Base-by-base conservation (phyloP, 2,888 invertebrate genomes). In the Mythimna loreyi region DNA sequence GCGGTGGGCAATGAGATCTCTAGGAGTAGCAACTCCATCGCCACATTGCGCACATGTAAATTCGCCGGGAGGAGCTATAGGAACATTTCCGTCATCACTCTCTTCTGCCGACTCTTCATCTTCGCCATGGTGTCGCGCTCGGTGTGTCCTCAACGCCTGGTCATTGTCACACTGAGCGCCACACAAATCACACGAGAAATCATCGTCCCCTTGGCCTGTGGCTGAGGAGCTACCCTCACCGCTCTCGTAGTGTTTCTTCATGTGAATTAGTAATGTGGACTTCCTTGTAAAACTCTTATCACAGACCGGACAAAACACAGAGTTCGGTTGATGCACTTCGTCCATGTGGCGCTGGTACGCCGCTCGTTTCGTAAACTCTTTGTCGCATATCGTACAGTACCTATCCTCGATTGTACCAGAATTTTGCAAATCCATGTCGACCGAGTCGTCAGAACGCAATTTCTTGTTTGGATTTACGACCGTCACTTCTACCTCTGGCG, bases 251-350 rank as follows among this genome's bases (percentile, higher is more conserved):
- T 97, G 97, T 78, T 96, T 94, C 83, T 96, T 96, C 90, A 97
- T 96, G 84, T 97, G 97, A 56, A 96, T 96, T 45, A 97, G 96
- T 33, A 97, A 89, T 0, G 97, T 96, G 8, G 97, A 97, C 85
- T 96, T 96, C 47, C 96, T 95, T 3, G 97, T 97, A 84, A 97
- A 97, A 65, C 96, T 96, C 80, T 96, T 97, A 56, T 96, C 96
- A 86, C 97, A 97, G 5, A 97, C 95, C 9, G 96, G 96, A 83
- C 97, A 97, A 62, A 96, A 96, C 33, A 95, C 95, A 0, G 96
- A 95, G 75, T 96, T 96, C 16, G 94, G 96, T 76, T 94, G 95
- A 80, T 96, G 96, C 9, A 96, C 96, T 72, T 95, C 95, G 78
- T 96, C 96, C 90, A 97, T 93, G 82, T 97, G 97, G 0, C 96